Evolutionary conservation across 2,113 vertebrate species (phyloP).

Genomic region (Urocolius indicus): DNA sequence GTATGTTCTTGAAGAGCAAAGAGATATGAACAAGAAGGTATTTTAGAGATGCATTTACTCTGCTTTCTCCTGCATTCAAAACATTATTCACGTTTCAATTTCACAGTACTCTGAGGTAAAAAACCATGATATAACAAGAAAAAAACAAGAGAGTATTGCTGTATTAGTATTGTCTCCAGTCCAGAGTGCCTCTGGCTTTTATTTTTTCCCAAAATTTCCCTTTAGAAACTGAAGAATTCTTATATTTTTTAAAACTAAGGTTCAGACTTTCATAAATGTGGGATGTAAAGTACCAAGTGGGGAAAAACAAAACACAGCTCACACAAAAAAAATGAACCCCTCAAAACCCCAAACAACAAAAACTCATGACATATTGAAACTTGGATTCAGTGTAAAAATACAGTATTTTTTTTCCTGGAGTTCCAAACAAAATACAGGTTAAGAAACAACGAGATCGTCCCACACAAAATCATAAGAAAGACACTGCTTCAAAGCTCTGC

Average conservation of each 20-base stretch:
- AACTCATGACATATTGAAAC: rapidly evolving
- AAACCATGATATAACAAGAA: background rate
- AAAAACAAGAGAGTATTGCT: background rate
- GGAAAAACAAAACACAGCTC: background rate
- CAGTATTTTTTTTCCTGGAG: background rate
- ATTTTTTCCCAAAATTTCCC: background rate
- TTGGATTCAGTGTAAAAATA: background rate
- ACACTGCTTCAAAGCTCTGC: background rate
- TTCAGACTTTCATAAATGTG: background rate
- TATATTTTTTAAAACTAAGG: background rate
- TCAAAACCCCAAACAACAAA: rapidly evolving
- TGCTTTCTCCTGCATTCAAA: background rate
- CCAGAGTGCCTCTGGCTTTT: background rate
- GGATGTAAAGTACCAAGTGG: background rate
- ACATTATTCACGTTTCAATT: background rate
- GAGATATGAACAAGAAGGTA: background rate
- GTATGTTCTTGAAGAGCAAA: background rate
- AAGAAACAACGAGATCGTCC: background rate
- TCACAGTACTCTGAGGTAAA: background rate
- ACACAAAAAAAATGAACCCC: rapidly evolving
- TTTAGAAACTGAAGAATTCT: background rate
- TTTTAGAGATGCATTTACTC: background rate
- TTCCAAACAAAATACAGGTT: background rate
- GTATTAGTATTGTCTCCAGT: background rate
- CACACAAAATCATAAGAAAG: background rate